Percentiles rank a stretch among this genome's conserved stretches.
phyloP scores from a whole-genome alignment of 2,888 invertebrate species.

The Mactromeris polynyma region DNA sequence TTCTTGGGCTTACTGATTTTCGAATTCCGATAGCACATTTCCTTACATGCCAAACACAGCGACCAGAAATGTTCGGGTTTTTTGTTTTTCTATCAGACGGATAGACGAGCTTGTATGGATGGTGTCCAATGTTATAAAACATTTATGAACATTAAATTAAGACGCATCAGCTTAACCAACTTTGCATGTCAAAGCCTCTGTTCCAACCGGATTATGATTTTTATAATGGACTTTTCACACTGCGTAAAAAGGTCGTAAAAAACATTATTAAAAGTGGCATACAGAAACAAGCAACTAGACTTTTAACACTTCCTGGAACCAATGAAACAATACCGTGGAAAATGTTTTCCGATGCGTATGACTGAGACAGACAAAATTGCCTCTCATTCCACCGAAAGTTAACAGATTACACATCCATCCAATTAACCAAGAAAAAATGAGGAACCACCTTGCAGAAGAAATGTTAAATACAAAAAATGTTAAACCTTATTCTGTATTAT shows the following conservation, averaged over 20 bases:
- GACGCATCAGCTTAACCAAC: no score
- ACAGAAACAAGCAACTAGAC: neutral
- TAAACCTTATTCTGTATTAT: neutral
- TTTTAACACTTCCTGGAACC: neutral
- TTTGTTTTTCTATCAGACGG: neutral
- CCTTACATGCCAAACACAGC: neutral
- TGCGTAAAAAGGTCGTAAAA: neutral
- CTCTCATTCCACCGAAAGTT: slow-evolving; percentile 39
- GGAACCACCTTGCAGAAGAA: slow-evolving; percentile 56
- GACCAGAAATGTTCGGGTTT: neutral
- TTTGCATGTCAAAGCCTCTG: neutral
- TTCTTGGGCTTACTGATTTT: neutral
- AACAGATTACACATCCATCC: slow-evolving; percentile 28
- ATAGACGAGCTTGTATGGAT: neutral
- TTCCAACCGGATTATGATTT: neutral
- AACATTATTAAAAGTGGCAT: neutral
- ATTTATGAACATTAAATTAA: neutral
- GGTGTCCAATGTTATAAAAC: neutral
- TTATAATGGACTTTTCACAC: neutral
- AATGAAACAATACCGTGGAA: slow-evolving; percentile 29
- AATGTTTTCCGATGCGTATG: slow-evolving; percentile 39
- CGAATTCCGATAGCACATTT: neutral
- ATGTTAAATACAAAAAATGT: slow-evolving; percentile 20
- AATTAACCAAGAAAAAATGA: slow-evolving; percentile 40
- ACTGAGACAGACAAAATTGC: slow-evolving; percentile 40